Evolutionary conservation across 1,140 invertebrate species (phyloP).

Genomic region (Panagrolaimus sp.): DNA sequence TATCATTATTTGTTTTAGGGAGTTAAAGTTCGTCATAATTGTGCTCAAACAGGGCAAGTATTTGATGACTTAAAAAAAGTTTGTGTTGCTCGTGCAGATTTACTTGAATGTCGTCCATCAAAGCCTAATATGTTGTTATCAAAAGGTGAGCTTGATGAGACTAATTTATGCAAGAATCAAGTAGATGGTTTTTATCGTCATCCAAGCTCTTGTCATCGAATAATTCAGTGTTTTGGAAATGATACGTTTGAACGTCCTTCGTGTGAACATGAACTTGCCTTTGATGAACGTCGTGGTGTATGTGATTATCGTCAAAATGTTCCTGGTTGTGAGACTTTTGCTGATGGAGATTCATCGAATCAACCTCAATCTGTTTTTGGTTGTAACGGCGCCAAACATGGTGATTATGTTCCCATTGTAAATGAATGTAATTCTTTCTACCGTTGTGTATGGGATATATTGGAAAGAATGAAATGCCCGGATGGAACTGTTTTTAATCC

Average conservation of each 20-base stretch:
- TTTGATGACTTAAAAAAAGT: not conserved
- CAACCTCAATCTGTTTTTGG: not conserved
- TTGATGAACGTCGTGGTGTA: not conserved
- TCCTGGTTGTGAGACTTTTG: not conserved
- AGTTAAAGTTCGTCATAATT: no score
- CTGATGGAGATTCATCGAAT: not conserved
- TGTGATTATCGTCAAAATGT: conserved; percentile 23
- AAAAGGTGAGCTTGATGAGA: not conserved
- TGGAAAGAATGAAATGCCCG: conserved; percentile 22
- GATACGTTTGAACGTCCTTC: not conserved
- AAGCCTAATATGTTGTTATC: not conserved
- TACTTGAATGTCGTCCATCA: not conserved
- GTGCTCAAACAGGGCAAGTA: no score
- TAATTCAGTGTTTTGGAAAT: conserved; percentile 24
- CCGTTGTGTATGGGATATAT: conserved; percentile 23
- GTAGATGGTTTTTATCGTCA: conserved; percentile 24
- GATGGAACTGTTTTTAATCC: conserved; percentile 26
- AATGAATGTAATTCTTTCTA: conserved; percentile 14
- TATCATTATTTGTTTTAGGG: no score
- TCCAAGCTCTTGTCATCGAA: conserved; percentile 18
- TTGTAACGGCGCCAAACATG: conserved; percentile 12
- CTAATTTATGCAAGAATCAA: conserved; percentile 13
- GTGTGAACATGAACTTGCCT: not conserved
- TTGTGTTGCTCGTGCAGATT: not conserved
- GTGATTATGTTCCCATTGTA: conserved; percentile 17